Conservation (phyloP, 2,888 invertebrate species). For the Acronicta leporina region DNA sequence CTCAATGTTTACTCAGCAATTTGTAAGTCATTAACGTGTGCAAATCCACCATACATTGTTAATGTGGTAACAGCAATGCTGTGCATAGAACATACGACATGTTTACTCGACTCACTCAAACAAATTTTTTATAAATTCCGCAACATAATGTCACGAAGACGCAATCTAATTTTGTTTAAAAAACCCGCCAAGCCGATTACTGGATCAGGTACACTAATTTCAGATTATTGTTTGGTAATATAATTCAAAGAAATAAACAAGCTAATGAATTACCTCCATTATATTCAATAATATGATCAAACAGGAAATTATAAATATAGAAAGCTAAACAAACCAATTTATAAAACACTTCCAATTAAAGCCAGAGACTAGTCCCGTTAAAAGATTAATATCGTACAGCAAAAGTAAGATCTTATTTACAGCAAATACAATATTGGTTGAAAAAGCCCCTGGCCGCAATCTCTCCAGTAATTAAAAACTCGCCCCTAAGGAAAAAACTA, state of each 20-base stretch:
- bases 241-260: too few relatives aligned
- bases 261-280: too few relatives aligned
- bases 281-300: neutral
- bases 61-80: constrained; percentile 7
- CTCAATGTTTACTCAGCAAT: constrained; percentile 46
- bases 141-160: too few relatives aligned
- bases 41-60: constrained; percentile 42
- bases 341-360: constrained; percentile 30
- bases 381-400: constrained; percentile 52
- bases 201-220: too few relatives aligned
- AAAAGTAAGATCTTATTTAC: constrained; percentile 62
- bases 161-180: too few relatives aligned
- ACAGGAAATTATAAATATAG: neutral
- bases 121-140: neutral
- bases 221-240: too few relatives aligned
- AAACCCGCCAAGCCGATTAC: too few relatives aligned
- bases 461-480: constrained; percentile 77
- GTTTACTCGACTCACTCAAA: constrained; percentile 1
- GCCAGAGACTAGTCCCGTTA: constrained; percentile 18
- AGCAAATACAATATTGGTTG: constrained; percentile 61
- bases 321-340: constrained; percentile 13
- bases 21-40: constrained; percentile 45
- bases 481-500: constrained; percentile 57
- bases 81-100: constrained; percentile 11
- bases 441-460: constrained; percentile 60